Base-by-base conservation (phyloP, 1,140 invertebrate genomes). In the Drosophila aff. region DNA sequence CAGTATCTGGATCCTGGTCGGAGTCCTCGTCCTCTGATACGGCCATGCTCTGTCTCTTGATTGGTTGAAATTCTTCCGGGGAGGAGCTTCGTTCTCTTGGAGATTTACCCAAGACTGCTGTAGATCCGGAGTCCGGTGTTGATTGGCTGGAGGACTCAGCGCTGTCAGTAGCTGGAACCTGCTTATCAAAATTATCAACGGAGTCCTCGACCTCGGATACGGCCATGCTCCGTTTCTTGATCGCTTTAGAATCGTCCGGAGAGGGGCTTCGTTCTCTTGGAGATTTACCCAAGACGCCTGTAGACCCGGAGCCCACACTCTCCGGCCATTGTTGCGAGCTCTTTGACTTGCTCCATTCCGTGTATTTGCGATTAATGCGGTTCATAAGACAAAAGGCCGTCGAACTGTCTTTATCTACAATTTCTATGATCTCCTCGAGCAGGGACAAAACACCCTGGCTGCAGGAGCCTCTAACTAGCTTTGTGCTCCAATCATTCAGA, bases 301-400 rank as follows among this genome's bases (percentile, higher is more conserved):
- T 4, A 10, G 18, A 10, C 23, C 18, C 26, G 2, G 6, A 4
- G 16, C 9, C 26, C 16, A 13, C 2, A 10, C 33, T 28, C 0
- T 15, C 28, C 8, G 36, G 2, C 0, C 2, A 13, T 7, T 36
- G 33, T 36, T 21, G 3, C 41, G 21, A 4, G 6, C 33, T 46
- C 16, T 65, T 77, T 2, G 36, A 18, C 36, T 47, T 28, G 23
- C 73, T 60, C 62, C 58, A 83, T 40, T 57, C 52, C 38, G n/a
- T 67, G 40, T 82, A 58, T 46, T 84, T 21, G 38, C 67, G n/a
- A 38, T 65, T 61, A 36, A 89, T 40, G 28, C 46, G 58, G 4
- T 40, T 68, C 0, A 74, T 41, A 11, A 91, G 44, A 50, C 81
- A 55, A 33, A 89, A 60, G 58, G 75, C 76, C 76, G 62, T 80